These are phyloP conservation scores for Vipera ursinii DNA, from an alignment of 2,797 vertebrate species.

Conservation along the genomic window DNA sequence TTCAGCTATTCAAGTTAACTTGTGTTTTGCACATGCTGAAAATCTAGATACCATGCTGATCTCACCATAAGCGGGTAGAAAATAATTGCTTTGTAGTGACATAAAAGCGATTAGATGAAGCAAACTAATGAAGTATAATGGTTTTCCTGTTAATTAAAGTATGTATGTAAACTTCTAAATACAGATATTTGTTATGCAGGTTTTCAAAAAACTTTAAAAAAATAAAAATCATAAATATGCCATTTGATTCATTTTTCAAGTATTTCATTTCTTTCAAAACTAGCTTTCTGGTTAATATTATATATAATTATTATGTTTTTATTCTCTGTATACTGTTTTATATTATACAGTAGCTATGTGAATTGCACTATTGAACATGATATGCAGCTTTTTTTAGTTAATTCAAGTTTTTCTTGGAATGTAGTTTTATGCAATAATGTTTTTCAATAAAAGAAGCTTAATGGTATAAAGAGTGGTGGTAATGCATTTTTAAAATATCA, in stretches of 20 bases:
- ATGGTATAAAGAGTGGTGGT: slow-evolving; percentile 64
- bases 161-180: slow-evolving; percentile 49
- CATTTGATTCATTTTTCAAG: slow-evolving; percentile 56
- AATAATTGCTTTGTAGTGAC: neutral
- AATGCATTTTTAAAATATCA: slow-evolving; percentile 67
- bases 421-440: slow-evolving; percentile 83
- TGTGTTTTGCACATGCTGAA: neutral
- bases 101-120: neutral
- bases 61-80: neutral
- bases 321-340: slow-evolving; percentile 73
- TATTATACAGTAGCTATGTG: slow-evolving; percentile 73
- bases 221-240: slow-evolving; percentile 22
- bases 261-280: slow-evolving; percentile 66
- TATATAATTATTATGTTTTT: slow-evolving; percentile 69
- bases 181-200: slow-evolving; percentile 51
- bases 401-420: slow-evolving; percentile 71
- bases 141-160: slow-evolving; percentile 23
- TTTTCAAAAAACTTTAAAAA: slow-evolving; percentile 41
- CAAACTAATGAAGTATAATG: neutral
- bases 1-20: neutral
- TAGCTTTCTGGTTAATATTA: slow-evolving; percentile 63
- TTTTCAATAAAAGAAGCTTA: slow-evolving; percentile 66
- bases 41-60: neutral
- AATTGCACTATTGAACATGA: slow-evolving; percentile 78
- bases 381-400: slow-evolving; percentile 68